Evolutionary conservation across 2,797 vertebrate species (phyloP).

Genomic region (Varecia variegata): DNA sequence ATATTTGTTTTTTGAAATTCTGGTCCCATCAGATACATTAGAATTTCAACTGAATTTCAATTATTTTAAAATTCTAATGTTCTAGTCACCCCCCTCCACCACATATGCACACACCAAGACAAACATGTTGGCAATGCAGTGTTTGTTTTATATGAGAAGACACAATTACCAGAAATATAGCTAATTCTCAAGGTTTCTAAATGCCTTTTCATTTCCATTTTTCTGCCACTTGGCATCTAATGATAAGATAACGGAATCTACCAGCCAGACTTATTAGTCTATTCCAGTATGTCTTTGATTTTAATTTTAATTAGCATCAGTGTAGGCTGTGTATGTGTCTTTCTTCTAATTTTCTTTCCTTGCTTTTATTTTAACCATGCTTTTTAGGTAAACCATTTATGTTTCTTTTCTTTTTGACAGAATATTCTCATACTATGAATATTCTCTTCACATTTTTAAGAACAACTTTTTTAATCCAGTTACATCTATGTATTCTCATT

Average conservation of each 20-base stretch:
- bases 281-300: conserved; percentile 16
- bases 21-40: neutral
- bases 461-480: conserved; percentile 3
- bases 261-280: neutral
- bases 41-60: neutral
- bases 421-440: neutral
- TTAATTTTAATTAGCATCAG: conserved; percentile 43
- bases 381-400: neutral
- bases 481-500: neutral
- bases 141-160: conserved; percentile 12
- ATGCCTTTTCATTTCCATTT: conserved; percentile 7
- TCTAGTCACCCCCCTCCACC: neutral
- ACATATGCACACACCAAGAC: neutral
- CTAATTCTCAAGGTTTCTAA: neutral
- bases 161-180: neutral
- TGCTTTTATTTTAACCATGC: conserved; percentile 11
- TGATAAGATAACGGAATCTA: neutral
- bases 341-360: conserved; percentile 12
- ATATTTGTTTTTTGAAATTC: neutral
- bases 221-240: neutral
- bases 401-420: neutral
- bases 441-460: conserved; percentile 21
- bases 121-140: neutral
- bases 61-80: conserved; percentile 35
- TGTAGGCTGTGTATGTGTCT: neutral